Evolutionary conservation across 2,797 vertebrate species (phyloP).

Genomic region (Podarcis siculus): DNA sequence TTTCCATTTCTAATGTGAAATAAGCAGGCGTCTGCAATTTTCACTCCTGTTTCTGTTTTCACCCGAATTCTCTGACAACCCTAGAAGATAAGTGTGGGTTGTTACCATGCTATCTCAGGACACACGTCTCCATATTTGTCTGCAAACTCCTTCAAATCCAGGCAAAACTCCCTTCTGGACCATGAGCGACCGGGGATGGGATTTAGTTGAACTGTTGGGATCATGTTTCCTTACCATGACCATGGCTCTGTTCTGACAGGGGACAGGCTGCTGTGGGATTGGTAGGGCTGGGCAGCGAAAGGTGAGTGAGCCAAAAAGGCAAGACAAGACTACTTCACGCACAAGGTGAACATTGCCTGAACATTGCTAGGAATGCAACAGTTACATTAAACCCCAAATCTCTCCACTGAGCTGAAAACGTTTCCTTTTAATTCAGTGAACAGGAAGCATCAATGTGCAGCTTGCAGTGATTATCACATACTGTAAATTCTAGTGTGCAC

Average conservation of each 20-base stretch:
- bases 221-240: not conserved
- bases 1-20: no score
- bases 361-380: not conserved
- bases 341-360: not conserved
- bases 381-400: not conserved
- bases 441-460: not conserved
- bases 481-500: no score
- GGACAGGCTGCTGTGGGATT: not conserved
- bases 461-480: not conserved
- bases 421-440: not conserved
- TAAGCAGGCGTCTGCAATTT: no score
- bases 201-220: not conserved
- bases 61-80: no score
- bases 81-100: not conserved
- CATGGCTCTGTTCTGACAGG: not conserved
- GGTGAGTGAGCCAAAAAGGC: not conserved
- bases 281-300: no score
- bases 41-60: no score
- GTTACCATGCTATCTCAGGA: not conserved
- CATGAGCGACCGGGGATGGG: not conserved
- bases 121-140: not conserved
- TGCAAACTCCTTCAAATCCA: not conserved
- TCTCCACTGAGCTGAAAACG: not conserved
- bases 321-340: not conserved
- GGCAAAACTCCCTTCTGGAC: not conserved